Percentiles rank a stretch among this genome's conserved stretches.
Evolutionary conservation across 1,140 invertebrate species (phyloP).

Genomic region (Caerostris extrusa): DNA sequence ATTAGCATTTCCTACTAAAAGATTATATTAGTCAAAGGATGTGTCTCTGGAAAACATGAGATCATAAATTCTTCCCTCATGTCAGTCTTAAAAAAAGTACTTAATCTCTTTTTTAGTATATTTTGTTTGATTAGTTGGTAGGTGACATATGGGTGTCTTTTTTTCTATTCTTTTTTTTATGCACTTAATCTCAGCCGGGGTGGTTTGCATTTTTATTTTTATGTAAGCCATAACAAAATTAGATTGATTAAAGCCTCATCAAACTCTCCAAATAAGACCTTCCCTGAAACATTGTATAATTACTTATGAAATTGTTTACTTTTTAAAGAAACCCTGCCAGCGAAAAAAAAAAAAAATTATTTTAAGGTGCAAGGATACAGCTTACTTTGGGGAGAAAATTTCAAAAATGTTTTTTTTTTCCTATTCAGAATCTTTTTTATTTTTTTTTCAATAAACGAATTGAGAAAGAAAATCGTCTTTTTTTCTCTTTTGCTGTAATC

Average conservation of each 20-base stretch:
- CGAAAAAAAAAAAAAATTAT: neutral
- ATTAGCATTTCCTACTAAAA: neutral
- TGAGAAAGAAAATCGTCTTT: conserved; percentile 14
- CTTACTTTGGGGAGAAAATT: conserved; percentile 1
- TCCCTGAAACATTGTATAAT: conserved; percentile 43
- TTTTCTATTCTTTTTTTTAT: neutral
- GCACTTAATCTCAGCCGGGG: neutral
- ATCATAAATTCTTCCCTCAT: neutral
- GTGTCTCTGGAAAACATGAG: neutral
- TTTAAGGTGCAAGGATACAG: conserved; percentile 39
- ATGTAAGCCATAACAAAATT: conserved; percentile 18
- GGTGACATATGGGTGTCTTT: neutral
- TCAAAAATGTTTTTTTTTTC: neutral
- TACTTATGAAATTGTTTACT: conserved; percentile 61
- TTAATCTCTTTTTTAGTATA: conserved; percentile 14
- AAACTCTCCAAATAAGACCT: neutral
- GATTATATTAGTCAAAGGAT: neutral
- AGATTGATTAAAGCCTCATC: conserved; percentile 55
- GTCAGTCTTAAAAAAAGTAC: neutral
- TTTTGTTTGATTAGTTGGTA: conserved; percentile 23
- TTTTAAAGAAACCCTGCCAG: neutral
- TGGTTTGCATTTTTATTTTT: neutral
- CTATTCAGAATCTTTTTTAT: neutral
- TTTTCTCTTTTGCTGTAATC: conserved; percentile 12
- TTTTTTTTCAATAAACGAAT: conserved; percentile 51